A percentile compares a stretch with the other conserved stretches of the same genome.
These are phyloP conservation scores for Rallus crepitans DNA, from an alignment of 2,797 vertebrate genomes.

Conservation along the genomic window DNA sequence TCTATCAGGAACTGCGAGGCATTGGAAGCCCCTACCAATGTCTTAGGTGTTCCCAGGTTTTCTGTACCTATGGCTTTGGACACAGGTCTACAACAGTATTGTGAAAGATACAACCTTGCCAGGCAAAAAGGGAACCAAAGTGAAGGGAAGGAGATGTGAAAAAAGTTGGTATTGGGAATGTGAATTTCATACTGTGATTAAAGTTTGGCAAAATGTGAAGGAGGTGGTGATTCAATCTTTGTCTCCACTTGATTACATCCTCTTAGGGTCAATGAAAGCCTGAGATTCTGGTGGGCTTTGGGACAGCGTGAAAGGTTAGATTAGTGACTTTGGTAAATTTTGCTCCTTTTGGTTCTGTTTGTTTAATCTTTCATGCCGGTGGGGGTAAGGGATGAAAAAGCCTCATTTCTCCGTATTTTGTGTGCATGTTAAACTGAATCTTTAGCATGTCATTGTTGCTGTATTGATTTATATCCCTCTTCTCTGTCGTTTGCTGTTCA, in stretches of 20 bases:
- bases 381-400: neutral
- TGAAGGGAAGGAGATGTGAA: neutral
- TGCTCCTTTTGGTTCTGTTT: neutral
- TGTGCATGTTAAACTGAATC: rapidly evolving
- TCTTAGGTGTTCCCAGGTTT: neutral
- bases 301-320: neutral
- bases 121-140: neutral
- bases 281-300: neutral
- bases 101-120: rapidly evolving
- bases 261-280: neutral
- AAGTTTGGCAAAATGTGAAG: neutral
- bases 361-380: neutral
- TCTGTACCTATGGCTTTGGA: neutral
- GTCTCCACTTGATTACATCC: neutral
- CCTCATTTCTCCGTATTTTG: rapidly evolving
- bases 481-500: neutral
- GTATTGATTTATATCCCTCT: neutral
- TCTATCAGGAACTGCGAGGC: neutral
- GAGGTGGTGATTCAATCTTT: neutral
- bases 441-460: neutral
- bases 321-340: neutral
- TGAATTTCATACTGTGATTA: neutral
- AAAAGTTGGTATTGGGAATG: neutral
- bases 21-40: neutral
- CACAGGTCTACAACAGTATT: neutral